Conservation (phyloP, 2,797 vertebrate species). For the Crossoptilon crossoptilon region DNA sequence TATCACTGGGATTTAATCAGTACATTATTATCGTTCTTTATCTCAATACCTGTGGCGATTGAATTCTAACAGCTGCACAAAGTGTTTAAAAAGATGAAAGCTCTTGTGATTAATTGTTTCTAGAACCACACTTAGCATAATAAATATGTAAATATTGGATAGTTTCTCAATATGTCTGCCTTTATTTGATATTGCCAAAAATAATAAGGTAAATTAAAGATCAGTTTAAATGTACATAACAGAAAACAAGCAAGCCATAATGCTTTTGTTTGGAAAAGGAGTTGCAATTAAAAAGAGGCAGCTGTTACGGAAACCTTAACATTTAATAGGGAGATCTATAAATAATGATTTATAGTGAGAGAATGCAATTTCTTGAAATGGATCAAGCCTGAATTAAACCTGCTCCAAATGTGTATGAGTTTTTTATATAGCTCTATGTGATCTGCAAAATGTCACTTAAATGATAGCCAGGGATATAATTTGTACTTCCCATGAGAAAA, state of each 20-base stretch:
- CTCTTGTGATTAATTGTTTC: neutral
- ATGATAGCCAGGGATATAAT: neutral
- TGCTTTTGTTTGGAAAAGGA: slow-evolving; percentile 22
- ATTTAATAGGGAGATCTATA: slow-evolving; percentile 26
- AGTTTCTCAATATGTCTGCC: neutral
- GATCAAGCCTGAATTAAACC: slow-evolving; percentile 30
- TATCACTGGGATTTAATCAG: neutral
- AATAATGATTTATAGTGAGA: slow-evolving; percentile 49
- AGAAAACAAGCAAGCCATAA: neutral
- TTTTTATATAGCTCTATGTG: neutral
- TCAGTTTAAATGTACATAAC: slow-evolving; percentile 3
- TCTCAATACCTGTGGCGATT: neutral
- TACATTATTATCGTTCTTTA: neutral
- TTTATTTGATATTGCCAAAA: slow-evolving; percentile 22
- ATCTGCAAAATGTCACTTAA: slow-evolving; percentile 30
- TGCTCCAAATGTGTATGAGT: neutral
- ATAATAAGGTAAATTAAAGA: neutral
- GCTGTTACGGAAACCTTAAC: slow-evolving; percentile 28
- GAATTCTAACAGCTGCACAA: neutral
- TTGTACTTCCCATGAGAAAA: slow-evolving; percentile 19
- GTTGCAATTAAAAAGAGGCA: slow-evolving; percentile 41
- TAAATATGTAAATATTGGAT: slow-evolving; percentile 24
- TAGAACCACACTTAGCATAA: neutral
- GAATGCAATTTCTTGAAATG: slow-evolving; percentile 29
- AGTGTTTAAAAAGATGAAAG: neutral